Conservation (phyloP, 2,113 vertebrate species). For the Tichodroma muraria region DNA sequence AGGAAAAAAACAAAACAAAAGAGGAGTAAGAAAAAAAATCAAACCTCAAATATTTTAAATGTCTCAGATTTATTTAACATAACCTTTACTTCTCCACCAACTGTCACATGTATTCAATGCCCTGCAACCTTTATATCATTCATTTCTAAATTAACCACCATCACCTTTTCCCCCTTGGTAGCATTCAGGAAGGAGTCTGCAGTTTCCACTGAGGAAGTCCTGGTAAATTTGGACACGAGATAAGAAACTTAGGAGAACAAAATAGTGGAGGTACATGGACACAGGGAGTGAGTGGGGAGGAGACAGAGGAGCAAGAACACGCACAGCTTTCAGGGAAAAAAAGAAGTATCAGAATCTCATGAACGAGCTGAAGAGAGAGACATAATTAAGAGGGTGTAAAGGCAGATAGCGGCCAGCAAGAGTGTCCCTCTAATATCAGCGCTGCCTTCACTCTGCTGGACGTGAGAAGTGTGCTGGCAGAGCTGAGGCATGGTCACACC, state of each 20-base stretch:
- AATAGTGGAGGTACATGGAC: rapidly evolving
- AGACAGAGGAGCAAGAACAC: neutral
- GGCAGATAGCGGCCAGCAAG: neutral
- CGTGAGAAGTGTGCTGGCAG: neutral
- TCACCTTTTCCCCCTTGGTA: neutral
- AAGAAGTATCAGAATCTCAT: neutral
- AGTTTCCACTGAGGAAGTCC: neutral
- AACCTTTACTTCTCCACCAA: neutral
- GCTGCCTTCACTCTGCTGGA: neutral
- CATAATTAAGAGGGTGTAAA: neutral
- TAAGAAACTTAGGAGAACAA: neutral
- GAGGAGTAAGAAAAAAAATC: neutral
- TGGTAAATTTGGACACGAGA: neutral
- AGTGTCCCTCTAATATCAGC: neutral
- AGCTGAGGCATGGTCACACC: neutral
- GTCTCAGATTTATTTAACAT: neutral
- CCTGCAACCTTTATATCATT: neutral
- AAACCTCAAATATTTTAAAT: neutral
- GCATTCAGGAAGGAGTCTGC: neutral
- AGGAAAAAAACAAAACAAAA: neutral
- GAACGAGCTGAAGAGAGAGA: neutral
- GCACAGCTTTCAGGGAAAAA: neutral
- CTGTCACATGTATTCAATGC: neutral
- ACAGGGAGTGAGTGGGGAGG: rapidly evolving
- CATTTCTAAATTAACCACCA: neutral